Evolutionary conservation across 2,888 invertebrate species (phyloP).

Genomic region (Arrhopalites spinosus): DNA sequence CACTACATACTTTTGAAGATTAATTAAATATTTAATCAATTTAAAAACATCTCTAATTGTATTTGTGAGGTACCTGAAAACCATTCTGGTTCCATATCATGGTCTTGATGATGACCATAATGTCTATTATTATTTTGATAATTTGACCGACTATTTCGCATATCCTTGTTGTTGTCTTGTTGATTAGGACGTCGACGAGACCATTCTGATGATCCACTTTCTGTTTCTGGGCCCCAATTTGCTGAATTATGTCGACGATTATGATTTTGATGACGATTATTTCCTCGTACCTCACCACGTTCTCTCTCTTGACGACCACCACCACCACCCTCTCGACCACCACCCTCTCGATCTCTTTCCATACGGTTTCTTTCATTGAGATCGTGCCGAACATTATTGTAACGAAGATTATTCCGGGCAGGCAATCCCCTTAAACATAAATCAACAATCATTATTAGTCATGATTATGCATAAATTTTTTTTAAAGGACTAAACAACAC

Average conservation of each 20-base stretch:
- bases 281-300: slow-evolving; percentile 41
- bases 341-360: slow-evolving; percentile 21
- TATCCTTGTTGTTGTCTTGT: slow-evolving; percentile 42
- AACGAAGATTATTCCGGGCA: slow-evolving; percentile 32
- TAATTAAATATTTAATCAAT: slow-evolving; percentile 11
- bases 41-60: slow-evolving; percentile 1
- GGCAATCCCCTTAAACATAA: slow-evolving; percentile 21
- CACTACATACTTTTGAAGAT: not conserved
- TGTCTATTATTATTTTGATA: slow-evolving; percentile 18
- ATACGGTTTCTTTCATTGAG: slow-evolving; percentile 12
- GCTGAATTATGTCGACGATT: slow-evolving; percentile 17
- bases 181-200: slow-evolving; percentile 65
- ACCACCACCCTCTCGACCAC: slow-evolving; percentile 57
- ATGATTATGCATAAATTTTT: not conserved
- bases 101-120: slow-evolving; percentile 59
- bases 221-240: slow-evolving; percentile 24
- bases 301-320: slow-evolving; percentile 57
- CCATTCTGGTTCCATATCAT: slow-evolving; percentile 85
- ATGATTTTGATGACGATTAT: not conserved
- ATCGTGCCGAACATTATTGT: slow-evolving; percentile 16
- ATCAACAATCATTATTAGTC: not conserved
- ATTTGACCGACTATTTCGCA: slow-evolving; percentile 22
- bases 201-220: slow-evolving; percentile 60
- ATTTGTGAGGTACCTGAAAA: no score
- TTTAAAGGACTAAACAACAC: not conserved